These are phyloP conservation scores for Corythaixoides concolor DNA, from an alignment of 2,113 vertebrate species.

Conservation along the genomic window DNA sequence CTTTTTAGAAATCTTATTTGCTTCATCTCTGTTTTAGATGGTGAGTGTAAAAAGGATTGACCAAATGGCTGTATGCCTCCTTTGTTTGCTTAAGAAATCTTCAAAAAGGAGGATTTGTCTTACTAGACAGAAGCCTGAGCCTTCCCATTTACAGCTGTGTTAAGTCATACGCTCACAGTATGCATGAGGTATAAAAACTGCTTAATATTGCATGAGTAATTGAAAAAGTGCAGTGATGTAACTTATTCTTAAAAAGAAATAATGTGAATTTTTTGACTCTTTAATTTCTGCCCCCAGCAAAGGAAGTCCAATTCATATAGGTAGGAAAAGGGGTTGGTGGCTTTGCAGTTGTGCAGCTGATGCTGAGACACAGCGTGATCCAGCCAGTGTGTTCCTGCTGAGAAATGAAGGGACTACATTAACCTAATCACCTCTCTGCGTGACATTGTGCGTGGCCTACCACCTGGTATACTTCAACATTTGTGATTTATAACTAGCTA, in stretches of 20 bases:
- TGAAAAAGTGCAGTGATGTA: background rate
- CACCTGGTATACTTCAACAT: background rate
- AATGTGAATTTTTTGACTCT: background rate
- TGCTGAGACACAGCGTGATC: background rate
- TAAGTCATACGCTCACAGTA: background rate
- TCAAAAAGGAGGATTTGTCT: background rate
- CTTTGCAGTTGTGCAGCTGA: background rate
- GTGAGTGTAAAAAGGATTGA: background rate
- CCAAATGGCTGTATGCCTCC: background rate
- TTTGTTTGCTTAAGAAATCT: background rate
- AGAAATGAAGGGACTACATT: background rate
- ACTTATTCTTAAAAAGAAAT: background rate
- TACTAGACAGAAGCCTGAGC: background rate
- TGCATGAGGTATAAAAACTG: background rate
- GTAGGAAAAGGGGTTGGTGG: background rate
- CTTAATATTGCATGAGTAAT: background rate
- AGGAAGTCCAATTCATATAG: background rate
- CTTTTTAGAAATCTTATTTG: background rate
- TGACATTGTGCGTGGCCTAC: background rate
- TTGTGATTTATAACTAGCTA: background rate
- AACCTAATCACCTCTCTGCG: background rate
- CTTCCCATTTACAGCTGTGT: background rate
- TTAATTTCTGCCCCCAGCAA: background rate
- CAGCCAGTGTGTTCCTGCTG: background rate
- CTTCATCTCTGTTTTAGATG: background rate